Evolutionary conservation across 2,113 vertebrate genomes (phyloP).

Genomic region (Ivindomyrus marchei): DNA sequence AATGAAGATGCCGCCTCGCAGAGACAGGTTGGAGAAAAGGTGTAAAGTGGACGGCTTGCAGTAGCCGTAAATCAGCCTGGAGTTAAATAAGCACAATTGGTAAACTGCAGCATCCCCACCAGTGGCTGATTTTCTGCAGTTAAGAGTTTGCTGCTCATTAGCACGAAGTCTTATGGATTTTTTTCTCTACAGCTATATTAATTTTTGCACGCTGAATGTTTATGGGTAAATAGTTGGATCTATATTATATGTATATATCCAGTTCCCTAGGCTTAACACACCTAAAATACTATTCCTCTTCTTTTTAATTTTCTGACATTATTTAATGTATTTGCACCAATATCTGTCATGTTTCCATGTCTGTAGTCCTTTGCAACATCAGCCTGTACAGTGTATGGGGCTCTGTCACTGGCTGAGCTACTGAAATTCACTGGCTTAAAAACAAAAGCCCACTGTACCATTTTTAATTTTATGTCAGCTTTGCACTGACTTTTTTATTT

Average conservation of each 20-base stretch:
- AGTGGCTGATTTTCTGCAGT: neutral
- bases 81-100: neutral
- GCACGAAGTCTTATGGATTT: neutral
- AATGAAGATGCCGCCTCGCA: neutral
- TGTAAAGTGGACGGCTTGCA: neutral
- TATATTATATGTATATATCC: neutral
- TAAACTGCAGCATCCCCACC: neutral
- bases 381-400: neutral
- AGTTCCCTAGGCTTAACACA: neutral
- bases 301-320: neutral
- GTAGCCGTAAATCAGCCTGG: neutral
- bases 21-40: neutral
- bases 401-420: neutral
- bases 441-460: neutral
- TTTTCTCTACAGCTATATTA: neutral
- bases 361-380: neutral
- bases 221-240: neutral
- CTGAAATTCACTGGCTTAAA: neutral
- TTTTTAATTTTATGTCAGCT: neutral
- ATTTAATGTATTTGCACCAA: neutral
- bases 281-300: neutral
- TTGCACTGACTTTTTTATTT: neutral
- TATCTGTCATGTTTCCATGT: neutral
- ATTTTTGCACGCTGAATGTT: neutral
- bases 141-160: neutral